Percentiles rank a stretch among this genome's conserved stretches.
Evolutionary conservation across 2,888 invertebrate species (phyloP).

Genomic region (Ametastegia equiseti): DNA sequence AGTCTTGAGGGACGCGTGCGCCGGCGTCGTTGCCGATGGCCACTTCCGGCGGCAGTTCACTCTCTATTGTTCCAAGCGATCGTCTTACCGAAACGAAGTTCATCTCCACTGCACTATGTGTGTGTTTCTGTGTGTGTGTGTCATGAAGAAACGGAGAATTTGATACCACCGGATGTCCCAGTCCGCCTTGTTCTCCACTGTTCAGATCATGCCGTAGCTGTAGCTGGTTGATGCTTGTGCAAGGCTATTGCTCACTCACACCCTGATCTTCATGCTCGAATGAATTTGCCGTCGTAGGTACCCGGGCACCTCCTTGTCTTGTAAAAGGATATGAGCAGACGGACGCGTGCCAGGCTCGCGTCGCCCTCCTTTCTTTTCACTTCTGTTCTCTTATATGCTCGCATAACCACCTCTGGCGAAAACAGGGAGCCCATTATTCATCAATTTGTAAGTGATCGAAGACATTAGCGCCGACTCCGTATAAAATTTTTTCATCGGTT

Average conservation of each 20-base stretch:
- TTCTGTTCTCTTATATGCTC: not conserved
- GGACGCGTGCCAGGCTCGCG: conserved; percentile 41
- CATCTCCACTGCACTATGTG: conserved; percentile 55
- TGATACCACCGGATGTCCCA: conserved; percentile 62
- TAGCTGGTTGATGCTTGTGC: not conserved
- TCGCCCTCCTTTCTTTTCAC: not conserved
- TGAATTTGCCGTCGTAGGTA: not conserved
- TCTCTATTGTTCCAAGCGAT: conserved; percentile 63
- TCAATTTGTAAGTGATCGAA: not conserved
- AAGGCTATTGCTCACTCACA: not conserved
- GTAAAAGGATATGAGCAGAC: conserved; percentile 31
- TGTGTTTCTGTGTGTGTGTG: not conserved
- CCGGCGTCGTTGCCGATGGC: conserved; percentile 58
- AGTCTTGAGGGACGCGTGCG: conserved; percentile 48
- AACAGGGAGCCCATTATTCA: not conserved
- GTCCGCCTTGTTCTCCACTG: not conserved
- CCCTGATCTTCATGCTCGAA: not conserved
- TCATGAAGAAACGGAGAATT: conserved; percentile 66
- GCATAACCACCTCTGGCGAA: not conserved
- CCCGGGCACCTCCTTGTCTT: not conserved
- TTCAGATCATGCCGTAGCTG: not conserved
- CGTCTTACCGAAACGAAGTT: conserved; percentile 51
- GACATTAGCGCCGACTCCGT: not conserved
- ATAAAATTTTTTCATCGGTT: not conserved
- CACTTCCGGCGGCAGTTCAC: conserved; percentile 62